phyloP scores from a whole-genome alignment of 2,888 invertebrate genomes.

The Melinaea marsaeus region DNA sequence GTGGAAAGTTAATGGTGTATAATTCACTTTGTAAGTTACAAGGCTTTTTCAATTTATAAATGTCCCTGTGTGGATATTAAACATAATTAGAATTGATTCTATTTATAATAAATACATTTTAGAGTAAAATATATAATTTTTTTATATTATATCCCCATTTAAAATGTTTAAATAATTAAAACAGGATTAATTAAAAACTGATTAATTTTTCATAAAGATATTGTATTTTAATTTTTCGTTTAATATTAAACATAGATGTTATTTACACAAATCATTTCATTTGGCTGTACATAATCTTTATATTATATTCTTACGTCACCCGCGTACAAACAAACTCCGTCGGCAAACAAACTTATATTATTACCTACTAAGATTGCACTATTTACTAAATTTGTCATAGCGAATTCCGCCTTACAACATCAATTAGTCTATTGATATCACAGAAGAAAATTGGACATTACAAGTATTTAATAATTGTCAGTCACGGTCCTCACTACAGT shows the following conservation, averaged over 20 bases:
- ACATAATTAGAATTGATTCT: not conserved
- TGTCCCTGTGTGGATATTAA: not conserved
- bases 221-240: constrained; percentile 74
- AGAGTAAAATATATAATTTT: not conserved
- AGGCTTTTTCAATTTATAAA: constrained; percentile 22
- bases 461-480: constrained; percentile 55
- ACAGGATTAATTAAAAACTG: constrained; percentile 40
- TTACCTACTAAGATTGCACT: constrained; percentile 72
- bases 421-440: constrained; percentile 75
- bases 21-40: constrained; percentile 42
- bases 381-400: constrained; percentile 74
- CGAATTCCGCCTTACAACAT: constrained; percentile 60
- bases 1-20: constrained; percentile 52
- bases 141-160: not conserved
- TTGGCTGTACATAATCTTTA: constrained; percentile 69
- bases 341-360: constrained; percentile 55
- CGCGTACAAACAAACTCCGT: constrained; percentile 48
- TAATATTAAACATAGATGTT: constrained; percentile 72
- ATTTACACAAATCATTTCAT: constrained; percentile 66
- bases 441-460: constrained; percentile 79
- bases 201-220: constrained; percentile 64
- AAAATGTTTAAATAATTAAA: not conserved
- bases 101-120: not conserved
- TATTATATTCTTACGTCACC: constrained; percentile 44
- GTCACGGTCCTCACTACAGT: constrained; percentile 59